Evolutionary conservation across 2,888 invertebrate genomes (phyloP).

Genomic region (Drosophila mercatorum): DNA sequence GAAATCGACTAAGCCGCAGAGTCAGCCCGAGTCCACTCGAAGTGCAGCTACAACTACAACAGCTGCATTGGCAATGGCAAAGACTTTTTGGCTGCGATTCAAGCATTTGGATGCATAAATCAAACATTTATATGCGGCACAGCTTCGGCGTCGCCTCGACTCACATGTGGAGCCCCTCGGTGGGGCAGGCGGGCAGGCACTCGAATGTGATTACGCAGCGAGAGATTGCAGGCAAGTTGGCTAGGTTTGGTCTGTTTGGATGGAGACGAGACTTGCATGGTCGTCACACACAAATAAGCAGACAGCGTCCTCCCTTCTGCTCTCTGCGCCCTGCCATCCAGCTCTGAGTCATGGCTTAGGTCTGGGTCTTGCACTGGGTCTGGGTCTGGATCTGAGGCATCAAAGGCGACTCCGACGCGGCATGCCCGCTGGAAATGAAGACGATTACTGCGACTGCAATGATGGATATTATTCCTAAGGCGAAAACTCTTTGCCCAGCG

Average conservation of each 20-base stretch:
- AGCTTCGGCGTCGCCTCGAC: slow-evolving; percentile 74
- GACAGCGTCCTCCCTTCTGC: slow-evolving; percentile 21
- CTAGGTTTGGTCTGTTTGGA: slow-evolving; percentile 41
- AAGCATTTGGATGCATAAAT: slow-evolving; percentile 82
- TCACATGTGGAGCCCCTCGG: slow-evolving; percentile 57
- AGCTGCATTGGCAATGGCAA: slow-evolving; percentile 68
- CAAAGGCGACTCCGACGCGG: slow-evolving; percentile 81
- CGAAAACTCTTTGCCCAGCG: slow-evolving; percentile 81
- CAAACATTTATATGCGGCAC: slow-evolving; percentile 81
- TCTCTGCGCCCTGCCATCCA: slow-evolving; percentile 32
- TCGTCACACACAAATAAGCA: slow-evolving; percentile 58
- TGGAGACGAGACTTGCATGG: slow-evolving; percentile 52
- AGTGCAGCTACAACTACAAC: slow-evolving; percentile 43
- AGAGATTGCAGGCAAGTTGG: slow-evolving; percentile 72
- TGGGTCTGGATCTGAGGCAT: slow-evolving; percentile 44
- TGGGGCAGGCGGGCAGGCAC: slow-evolving; percentile 49
- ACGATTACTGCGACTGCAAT: slow-evolving; percentile 77
- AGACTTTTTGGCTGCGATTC: slow-evolving; percentile 82
- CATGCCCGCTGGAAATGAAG: slow-evolving; percentile 74
- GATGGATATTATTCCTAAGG: slow-evolving; percentile 81
- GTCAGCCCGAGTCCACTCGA: slow-evolving; percentile 38
- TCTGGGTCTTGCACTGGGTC: slow-evolving; percentile 1
- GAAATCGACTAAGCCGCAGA: slow-evolving; percentile 24
- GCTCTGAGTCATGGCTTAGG: slow-evolving; percentile 69
- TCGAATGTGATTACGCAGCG: slow-evolving; percentile 80